Evolutionary conservation across 1,140 invertebrate genomes (phyloP).

Genomic region (Globodera rostochiensis): DNA sequence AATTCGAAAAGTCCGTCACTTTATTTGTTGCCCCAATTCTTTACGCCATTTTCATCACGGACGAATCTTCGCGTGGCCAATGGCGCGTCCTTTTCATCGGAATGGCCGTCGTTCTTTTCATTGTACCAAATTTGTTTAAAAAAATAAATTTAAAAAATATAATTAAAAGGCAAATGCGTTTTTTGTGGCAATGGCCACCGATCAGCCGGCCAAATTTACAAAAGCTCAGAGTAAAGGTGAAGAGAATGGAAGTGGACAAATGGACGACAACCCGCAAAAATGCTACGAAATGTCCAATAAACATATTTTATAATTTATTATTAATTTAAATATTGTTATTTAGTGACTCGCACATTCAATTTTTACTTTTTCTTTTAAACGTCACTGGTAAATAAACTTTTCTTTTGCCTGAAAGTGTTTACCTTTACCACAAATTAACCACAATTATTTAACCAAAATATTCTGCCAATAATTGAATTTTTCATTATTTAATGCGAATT

Average conservation of each 20-base stretch:
- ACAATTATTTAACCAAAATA: too few species aligned
- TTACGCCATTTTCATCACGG: constrained; percentile 34
- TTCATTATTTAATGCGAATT: too few species aligned
- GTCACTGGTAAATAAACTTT: too few species aligned
- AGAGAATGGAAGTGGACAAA: constrained; percentile 7
- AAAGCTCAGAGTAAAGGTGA: constrained; percentile 39
- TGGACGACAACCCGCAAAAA: neutral
- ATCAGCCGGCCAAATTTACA: constrained; percentile 57
- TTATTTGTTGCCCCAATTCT: constrained; percentile 41
- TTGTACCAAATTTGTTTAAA: neutral
- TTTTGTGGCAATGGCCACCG: constrained; percentile 53
- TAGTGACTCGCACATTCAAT: too few species aligned
- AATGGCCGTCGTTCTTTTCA: constrained; percentile 28
- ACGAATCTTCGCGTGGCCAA: constrained; percentile 22
- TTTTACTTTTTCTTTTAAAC: too few species aligned
- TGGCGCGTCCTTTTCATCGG: constrained; percentile 34
- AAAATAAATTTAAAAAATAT: neutral
- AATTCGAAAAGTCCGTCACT: constrained; percentile 46
- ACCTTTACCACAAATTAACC: too few species aligned
- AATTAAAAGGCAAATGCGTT: constrained; percentile 44
- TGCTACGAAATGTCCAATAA: too few species aligned
- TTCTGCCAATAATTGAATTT: too few species aligned
- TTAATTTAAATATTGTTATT: too few species aligned
- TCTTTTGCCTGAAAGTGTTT: too few species aligned
- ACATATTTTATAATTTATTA: too few species aligned